Evolutionary conservation across 2,113 vertebrate species (phyloP), one percentile per base, ranked within the genome.

Genomic region (Hystrix brachyura): DNA sequence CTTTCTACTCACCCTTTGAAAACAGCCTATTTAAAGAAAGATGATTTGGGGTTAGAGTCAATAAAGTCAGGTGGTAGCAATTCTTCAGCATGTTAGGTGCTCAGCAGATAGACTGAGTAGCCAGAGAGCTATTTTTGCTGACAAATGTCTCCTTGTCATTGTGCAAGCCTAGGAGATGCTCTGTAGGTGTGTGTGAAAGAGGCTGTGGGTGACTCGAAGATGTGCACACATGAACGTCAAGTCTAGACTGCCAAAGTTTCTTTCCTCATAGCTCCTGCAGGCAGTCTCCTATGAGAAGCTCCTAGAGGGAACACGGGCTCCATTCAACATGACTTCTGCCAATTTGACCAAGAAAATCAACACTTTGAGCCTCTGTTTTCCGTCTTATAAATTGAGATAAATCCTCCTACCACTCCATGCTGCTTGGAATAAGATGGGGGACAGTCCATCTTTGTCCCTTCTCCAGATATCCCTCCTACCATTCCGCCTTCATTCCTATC

Each of bases 31-130:
- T 97, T 95, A 94, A 97, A 96, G 83, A 95, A 72, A 72, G 92
- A 95, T 90, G 79, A 95, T 94, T 97, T 90, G 85, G 95, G 80
- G 81, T 72, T 64, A 88, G 34, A 95, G 96, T 97, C 96, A 96
- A 95, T 97, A 97, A 94, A 97, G 94, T 92, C 90, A 85, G 82
- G 90, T 84, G 76, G 9, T 69, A 92, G 92, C 76, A 71, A 96
- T 97, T 80, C 69, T 86, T 97, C 94, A 96, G 79, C 13, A 19
- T 51, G 85, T 80, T 89, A 25, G 7, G 57, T 81, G 79, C 67
- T 97, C 57, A 29, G 57, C 57, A 94, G 78, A 76, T 25, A 79
- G 86, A 51, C 29, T 65, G 55, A 59, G 92, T 64, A 79, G 38
- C 72, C 53, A 1, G 67, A 82, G 86, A 81, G 60, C 29, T 51